phyloP scores from a whole-genome alignment of 2,797 vertebrate species.

The Gastrophryne carolinensis region DNA sequence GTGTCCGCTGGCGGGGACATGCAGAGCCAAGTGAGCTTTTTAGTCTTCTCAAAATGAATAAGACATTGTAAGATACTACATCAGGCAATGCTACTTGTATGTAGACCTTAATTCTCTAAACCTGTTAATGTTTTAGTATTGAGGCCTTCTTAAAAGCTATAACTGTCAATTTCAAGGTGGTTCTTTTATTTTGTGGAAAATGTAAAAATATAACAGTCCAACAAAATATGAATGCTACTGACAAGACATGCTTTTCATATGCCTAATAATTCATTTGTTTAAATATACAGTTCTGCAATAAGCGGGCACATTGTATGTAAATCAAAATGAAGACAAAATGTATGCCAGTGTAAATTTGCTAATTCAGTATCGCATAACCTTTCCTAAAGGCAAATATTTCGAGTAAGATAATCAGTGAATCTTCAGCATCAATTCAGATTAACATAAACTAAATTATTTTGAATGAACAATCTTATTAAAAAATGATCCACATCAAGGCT shows the following conservation, averaged over 20 bases:
- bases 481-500: constrained; percentile 49
- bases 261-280: not conserved
- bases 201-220: too few species aligned
- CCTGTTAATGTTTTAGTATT: too few species aligned
- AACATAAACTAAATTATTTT: constrained; percentile 51
- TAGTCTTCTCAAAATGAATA: too few species aligned
- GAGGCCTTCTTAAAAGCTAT: too few species aligned
- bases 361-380: constrained; percentile 48
- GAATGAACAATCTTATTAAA: constrained; percentile 53
- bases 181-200: not conserved
- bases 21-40: too few species aligned
- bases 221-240: not conserved
- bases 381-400: constrained; percentile 53
- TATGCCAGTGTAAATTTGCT: constrained; percentile 48
- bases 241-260: not conserved
- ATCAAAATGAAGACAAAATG: constrained; percentile 35
- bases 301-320: constrained; percentile 25
- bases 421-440: constrained; percentile 53
- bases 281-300: constrained; percentile 20
- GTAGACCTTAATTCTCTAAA: too few species aligned
- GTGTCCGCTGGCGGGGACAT: too few species aligned
- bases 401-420: constrained; percentile 49
- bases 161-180: too few species aligned
- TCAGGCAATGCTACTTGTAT: too few species aligned
- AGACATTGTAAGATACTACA: too few species aligned